Evolutionary conservation across 2,888 invertebrate species (phyloP).

Genomic region (Synergus itoensis): DNA sequence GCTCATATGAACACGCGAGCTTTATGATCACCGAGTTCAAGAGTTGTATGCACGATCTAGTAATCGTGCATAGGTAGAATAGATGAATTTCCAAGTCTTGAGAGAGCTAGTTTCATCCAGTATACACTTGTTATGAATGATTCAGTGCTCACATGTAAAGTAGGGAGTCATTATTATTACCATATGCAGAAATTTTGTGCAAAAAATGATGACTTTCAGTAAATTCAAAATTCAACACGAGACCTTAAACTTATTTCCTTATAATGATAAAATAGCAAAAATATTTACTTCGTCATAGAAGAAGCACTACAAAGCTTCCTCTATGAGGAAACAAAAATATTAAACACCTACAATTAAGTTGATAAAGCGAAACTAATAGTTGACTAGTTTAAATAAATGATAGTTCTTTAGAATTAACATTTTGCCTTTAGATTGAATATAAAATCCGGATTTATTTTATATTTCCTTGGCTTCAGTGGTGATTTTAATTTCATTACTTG

Average conservation of each 20-base stretch:
- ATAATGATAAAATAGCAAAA: too few species aligned
- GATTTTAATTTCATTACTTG: constrained; percentile 51
- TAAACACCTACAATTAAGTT: too few species aligned
- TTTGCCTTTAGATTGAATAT: background rate
- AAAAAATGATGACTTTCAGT: background rate
- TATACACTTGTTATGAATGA: background rate
- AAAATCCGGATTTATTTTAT: background rate
- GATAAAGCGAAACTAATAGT: too few species aligned
- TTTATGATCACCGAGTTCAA: constrained; percentile 16
- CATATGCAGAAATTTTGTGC: background rate
- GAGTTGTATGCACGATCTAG: background rate
- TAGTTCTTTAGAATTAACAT: too few species aligned
- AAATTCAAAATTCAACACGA: background rate
- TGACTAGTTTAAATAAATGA: too few species aligned
- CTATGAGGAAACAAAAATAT: too few species aligned
- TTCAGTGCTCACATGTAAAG: background rate
- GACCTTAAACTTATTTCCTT: too few species aligned
- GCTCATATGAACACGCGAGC: constrained; percentile 12
- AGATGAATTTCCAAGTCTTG: background rate
- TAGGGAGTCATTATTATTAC: background rate
- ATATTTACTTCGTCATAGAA: too few species aligned
- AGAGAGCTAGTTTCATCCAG: background rate
- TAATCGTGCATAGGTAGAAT: background rate
- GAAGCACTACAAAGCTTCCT: too few species aligned
- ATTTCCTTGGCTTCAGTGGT: constrained; percentile 40